A percentile compares a stretch with the other conserved stretches of the same genome.
These are phyloP conservation scores for Phoxinus phoxinus DNA, from an alignment of 2,113 vertebrate genomes.

Conservation along the genomic window DNA sequence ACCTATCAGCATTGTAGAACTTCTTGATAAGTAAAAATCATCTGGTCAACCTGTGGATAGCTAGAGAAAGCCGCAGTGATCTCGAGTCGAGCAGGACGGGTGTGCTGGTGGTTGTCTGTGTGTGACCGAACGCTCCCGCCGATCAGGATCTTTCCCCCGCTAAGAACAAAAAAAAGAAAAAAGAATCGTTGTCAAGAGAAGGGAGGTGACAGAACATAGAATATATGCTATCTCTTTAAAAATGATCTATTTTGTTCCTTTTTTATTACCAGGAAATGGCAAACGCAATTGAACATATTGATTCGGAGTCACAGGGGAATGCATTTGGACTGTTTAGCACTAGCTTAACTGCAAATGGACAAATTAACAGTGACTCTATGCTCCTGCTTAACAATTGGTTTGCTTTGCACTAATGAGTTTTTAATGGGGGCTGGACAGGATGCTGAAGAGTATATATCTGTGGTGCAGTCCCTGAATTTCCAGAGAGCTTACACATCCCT, in stretches of 20 bases:
- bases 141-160: not conserved
- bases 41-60: too few relatives aligned
- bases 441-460: conserved; percentile 26
- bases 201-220: not conserved
- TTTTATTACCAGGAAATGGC: conserved; percentile 43
- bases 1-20: not conserved
- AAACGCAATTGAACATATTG: conserved; percentile 62
- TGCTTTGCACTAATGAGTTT: conserved; percentile 11
- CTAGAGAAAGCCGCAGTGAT: not conserved
- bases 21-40: not conserved
- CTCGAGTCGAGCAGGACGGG: not conserved
- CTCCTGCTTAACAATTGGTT: not conserved
- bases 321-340: conserved; percentile 37
- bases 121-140: not conserved
- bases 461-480: not conserved
- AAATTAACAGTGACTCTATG: conserved; percentile 5
- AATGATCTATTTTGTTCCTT: not conserved
- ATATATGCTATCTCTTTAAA: not conserved
- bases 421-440: conserved; percentile 34
- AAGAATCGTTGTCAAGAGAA: not conserved
- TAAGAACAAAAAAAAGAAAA: not conserved
- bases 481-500: not conserved
- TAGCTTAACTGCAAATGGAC: conserved; percentile 36
- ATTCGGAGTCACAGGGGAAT: conserved; percentile 49
- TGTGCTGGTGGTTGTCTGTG: not conserved